These are phyloP conservation scores for Drosophila leontia DNA, from an alignment of 1,140 invertebrate genomes.

Conservation along the genomic window DNA sequence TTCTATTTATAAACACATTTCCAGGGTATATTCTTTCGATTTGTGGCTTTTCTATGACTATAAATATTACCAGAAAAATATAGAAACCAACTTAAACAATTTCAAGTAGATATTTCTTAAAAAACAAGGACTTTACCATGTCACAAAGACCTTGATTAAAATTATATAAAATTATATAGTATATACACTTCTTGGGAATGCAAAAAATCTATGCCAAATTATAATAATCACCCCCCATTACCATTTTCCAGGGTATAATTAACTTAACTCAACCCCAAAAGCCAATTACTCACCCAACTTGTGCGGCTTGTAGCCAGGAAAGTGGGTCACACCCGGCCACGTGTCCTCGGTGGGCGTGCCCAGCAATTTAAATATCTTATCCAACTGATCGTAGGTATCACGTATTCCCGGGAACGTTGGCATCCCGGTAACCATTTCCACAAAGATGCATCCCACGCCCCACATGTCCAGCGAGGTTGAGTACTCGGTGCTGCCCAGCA, in stretches of 20 bases:
- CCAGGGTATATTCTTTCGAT: not conserved
- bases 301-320: constrained; percentile 94
- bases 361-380: constrained; percentile 98
- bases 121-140: too few species aligned
- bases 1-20: too few species aligned
- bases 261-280: not conserved
- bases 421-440: constrained; percentile 98
- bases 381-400: constrained; percentile 97
- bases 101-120: not conserved
- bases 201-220: not conserved
- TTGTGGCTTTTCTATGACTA: not conserved
- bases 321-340: constrained; percentile 94
- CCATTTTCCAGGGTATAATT: not conserved
- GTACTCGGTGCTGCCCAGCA: constrained; percentile 98
- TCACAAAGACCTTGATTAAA: not conserved
- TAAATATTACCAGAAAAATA: not conserved
- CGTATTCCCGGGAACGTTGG: constrained; percentile 98
- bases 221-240: not conserved
- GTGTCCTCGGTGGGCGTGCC: constrained; percentile 96
- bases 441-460: constrained; percentile 99
- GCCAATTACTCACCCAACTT: constrained; percentile 87
- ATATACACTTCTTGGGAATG: not conserved
- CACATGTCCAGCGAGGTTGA: constrained; percentile 98
- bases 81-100: not conserved
- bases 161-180: not conserved